These are phyloP conservation scores for Lobophora halterata DNA, from an alignment of 2,888 invertebrate species.

Conservation along the genomic window DNA sequence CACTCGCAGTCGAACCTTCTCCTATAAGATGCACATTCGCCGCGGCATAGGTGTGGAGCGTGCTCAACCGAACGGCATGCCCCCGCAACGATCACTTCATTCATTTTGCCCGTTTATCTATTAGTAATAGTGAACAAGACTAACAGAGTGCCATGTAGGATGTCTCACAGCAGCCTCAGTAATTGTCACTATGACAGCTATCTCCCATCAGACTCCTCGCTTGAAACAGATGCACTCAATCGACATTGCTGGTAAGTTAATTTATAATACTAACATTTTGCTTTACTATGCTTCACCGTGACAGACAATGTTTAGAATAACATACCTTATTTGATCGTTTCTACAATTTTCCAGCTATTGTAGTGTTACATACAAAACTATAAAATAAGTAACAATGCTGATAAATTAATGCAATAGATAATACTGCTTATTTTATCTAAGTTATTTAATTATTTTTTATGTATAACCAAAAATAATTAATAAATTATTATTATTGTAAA, in stretches of 20 bases:
- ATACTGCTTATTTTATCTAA: no score
- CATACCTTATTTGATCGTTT: no score
- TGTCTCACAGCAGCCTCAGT: slow-evolving; percentile 78
- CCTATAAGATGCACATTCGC: slow-evolving; percentile 77
- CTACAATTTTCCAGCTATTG: no score
- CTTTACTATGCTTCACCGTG: slow-evolving; percentile 5
- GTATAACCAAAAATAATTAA: no score
- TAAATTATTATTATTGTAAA: no score
- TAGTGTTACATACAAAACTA: no score
- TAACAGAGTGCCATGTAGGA: slow-evolving; percentile 75
- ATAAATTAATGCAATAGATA: no score
- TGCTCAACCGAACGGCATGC: slow-evolving; percentile 70
- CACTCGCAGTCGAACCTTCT: slow-evolving; percentile 71
- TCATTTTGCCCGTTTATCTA: slow-evolving; percentile 52
- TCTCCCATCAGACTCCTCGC: slow-evolving; percentile 73
- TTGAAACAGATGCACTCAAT: slow-evolving; percentile 76
- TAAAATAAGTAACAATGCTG: no score
- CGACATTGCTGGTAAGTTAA: slow-evolving; percentile 72
- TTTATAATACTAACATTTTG: neutral
- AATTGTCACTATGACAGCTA: slow-evolving; percentile 77
- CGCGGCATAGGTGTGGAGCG: slow-evolving; percentile 74
- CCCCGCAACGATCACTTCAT: slow-evolving; percentile 54
- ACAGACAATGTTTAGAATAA: no score
- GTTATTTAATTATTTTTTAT: no score
- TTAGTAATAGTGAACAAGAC: slow-evolving; percentile 59